Evolutionary conservation across 2,888 invertebrate species (phyloP).

Genomic region (Stegana nigrithorax): DNA sequence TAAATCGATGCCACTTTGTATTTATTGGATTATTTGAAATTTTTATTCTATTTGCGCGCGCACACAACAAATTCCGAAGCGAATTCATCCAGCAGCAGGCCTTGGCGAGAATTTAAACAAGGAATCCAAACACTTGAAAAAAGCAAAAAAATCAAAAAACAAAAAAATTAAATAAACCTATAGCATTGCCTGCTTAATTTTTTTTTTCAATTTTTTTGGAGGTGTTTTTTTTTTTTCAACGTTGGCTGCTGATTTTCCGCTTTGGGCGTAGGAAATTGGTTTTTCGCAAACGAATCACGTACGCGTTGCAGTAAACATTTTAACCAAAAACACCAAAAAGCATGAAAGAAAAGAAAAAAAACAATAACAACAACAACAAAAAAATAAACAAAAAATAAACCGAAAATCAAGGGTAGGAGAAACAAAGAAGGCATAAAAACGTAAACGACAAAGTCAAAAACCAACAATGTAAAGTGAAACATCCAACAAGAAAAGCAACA

Average conservation of each 20-base stretch:
- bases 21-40: too few relatives aligned
- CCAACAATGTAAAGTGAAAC: conserved; percentile 39
- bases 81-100: too few relatives aligned
- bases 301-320: conserved; percentile 22
- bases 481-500: conserved; percentile 48
- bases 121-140: too few relatives aligned
- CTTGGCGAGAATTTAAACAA: too few relatives aligned
- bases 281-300: conserved; percentile 54
- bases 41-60: too few relatives aligned
- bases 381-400: conserved; percentile 1
- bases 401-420: neutral
- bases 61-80: too few relatives aligned
- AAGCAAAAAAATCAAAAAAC: too few relatives aligned
- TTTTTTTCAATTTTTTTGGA: too few relatives aligned
- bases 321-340: neutral
- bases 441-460: conserved; percentile 39
- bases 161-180: too few relatives aligned
- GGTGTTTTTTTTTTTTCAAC: too few relatives aligned
- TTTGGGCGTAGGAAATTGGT: conserved; percentile 22
- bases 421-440: neutral
- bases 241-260: too few relatives aligned
- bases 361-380: conserved; percentile 16
- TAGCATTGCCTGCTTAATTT: too few relatives aligned
- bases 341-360: neutral
- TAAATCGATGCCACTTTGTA: conserved; percentile 15